Percentiles rank a stretch among this genome's conserved stretches.
Conservation (phyloP, 2,113 vertebrate genomes). For the Ptyas mucosa region DNA sequence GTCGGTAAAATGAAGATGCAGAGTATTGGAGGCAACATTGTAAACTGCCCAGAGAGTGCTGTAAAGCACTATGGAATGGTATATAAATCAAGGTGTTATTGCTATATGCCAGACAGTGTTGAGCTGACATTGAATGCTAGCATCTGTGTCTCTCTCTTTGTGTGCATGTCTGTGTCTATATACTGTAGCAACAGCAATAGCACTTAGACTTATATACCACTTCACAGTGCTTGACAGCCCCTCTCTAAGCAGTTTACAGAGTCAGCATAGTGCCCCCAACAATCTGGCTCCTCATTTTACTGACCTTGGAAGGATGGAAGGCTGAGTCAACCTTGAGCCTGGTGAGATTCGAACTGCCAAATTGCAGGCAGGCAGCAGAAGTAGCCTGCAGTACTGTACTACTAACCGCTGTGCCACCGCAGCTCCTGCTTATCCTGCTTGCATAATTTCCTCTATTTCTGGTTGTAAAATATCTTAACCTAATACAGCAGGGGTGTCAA, state of each 20-base stretch:
- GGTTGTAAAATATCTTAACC: not conserved
- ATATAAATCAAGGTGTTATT: not conserved
- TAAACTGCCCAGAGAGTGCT: not conserved
- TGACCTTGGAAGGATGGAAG: no score
- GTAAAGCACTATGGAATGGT: not conserved
- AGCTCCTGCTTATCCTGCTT: not conserved
- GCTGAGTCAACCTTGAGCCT: no score
- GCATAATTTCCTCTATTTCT: not conserved
- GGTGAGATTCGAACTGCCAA: no score
- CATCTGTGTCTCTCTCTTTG: not conserved
- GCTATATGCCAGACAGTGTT: not conserved
- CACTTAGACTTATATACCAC: no score
- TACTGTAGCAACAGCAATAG: no score
- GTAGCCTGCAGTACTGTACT: no score
- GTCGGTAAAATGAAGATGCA: not conserved
- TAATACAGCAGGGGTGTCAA: not conserved
- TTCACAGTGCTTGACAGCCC: no score
- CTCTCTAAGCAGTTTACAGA: no score
- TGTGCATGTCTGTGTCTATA: not conserved
- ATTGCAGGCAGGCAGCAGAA: no score
- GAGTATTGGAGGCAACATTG: not conserved
- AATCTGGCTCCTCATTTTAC: no score
- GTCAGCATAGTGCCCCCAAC: no score
- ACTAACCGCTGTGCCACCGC: no score
- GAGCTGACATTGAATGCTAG: not conserved